Conservation (phyloP, 2,113 vertebrate species). For the Serinus canaria region DNA sequence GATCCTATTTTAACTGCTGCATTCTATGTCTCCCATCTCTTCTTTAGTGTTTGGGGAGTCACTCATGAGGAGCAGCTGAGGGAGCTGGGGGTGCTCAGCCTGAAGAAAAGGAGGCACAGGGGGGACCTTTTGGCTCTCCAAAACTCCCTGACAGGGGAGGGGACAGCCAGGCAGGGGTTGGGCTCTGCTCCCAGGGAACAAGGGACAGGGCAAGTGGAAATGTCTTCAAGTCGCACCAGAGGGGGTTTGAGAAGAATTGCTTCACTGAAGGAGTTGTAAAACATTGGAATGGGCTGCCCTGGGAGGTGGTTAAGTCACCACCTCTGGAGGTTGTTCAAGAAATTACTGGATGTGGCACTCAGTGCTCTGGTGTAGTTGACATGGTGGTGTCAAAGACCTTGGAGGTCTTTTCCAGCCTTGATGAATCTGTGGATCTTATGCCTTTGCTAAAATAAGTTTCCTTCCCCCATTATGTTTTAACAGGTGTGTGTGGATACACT, state of each 20-base stretch:
- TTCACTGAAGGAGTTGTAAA: not conserved
- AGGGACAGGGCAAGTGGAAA: fast-evolving
- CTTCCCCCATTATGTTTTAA: not conserved
- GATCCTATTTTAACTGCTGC: not conserved
- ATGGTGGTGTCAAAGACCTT: fast-evolving
- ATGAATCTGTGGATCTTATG: not conserved
- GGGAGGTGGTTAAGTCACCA: not conserved
- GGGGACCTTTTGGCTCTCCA: not conserved
- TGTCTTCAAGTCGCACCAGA: fast-evolving
- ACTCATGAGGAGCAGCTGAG: not conserved
- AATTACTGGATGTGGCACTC: not conserved
- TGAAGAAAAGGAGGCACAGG: not conserved
- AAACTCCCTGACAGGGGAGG: not conserved
- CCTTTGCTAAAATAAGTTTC: not conserved
- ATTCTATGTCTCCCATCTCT: not conserved
- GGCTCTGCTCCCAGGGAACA: not conserved
- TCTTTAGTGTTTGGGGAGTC: not conserved
- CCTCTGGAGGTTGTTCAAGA: not conserved
- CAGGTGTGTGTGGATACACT: not conserved
- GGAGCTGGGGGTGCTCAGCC: not conserved
- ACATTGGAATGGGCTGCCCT: not conserved
- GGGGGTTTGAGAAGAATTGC: not conserved
- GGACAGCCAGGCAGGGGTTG: fast-evolving
- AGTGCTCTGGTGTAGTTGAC: not conserved
- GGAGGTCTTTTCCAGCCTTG: not conserved